Evolutionary conservation across 2,888 invertebrate genomes (phyloP).

Genomic region (Ypsolopha sequella): DNA sequence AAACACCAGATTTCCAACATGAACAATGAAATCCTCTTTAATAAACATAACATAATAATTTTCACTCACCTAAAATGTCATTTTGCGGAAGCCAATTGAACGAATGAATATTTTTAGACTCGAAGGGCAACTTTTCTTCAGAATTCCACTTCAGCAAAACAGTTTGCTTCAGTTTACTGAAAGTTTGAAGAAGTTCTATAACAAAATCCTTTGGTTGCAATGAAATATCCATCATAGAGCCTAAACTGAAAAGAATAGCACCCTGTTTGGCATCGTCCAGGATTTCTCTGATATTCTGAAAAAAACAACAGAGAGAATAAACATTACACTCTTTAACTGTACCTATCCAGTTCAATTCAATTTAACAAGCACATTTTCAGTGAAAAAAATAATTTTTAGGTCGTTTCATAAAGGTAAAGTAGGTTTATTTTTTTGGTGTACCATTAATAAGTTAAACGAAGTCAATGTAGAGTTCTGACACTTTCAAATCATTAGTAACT

Average conservation of each 20-base stretch:
- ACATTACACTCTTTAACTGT: no score
- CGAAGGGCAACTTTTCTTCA: conserved; percentile 37
- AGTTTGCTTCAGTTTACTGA: conserved; percentile 40
- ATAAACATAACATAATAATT: background rate
- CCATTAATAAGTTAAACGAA: no score
- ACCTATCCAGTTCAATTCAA: no score
- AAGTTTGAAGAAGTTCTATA: conserved; percentile 39
- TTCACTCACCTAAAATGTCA: conserved; percentile 39
- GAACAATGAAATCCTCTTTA: no score
- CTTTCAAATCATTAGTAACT: no score
- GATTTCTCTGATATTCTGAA: conserved; percentile 4
- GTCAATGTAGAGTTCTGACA: no score
- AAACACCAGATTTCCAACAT: no score
- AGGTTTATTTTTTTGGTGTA: no score
- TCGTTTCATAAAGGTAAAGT: no score
- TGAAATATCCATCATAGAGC: conserved; percentile 48
- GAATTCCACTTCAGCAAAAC: conserved; percentile 59
- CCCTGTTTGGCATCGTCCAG: conserved; percentile 20
- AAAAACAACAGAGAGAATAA: no score
- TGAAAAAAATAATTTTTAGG: no score
- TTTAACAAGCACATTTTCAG: no score
- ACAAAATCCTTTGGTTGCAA: conserved; percentile 41
- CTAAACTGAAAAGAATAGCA: conserved; percentile 59
- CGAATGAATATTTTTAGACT: conserved; percentile 50
- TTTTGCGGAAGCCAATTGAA: conserved; percentile 71